Evolutionary conservation across 2,888 invertebrate species (phyloP), one percentile per base, ranked within the genome.

Genomic region (Stenchaetothrips biformis): DNA sequence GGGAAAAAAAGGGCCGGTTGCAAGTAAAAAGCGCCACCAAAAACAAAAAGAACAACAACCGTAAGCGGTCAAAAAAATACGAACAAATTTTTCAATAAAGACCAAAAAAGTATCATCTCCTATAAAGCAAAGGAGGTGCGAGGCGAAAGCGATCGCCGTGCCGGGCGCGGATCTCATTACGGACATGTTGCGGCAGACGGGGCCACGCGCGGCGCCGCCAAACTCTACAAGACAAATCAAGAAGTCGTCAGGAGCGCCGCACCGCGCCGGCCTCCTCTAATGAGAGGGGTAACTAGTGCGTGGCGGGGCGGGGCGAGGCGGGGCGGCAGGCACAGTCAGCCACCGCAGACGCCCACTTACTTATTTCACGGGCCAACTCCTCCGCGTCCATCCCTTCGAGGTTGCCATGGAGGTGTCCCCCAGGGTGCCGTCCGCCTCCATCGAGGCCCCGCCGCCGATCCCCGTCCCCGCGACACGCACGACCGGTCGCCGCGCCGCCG

Each of bases 341-440:
- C 37, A 37, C 37, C 37, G 37, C 37, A 37, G 37, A 37, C 37
- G 37, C 37, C 37, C 37, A 37, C 37, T 37, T 37, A 18, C 67
- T 74, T 74, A 74, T 74, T 74, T 74, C 67, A 74, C 67, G 67
- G 67, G 21, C 25, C 67, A 74, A n/a, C 67, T 74, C 67, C 25
- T 74, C 67, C 59, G 16, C 59, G 18, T 59, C 59, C 59, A 18
- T 18, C 59, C 18, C 59, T 18, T 59, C 13, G 18, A 37, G 37
- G 37, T 37, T 37, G 2, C 37, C 37, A 2, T 37, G 2, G 37
- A 37, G 37, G 37, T 37, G 13, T 59, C 59, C 59, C 59, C 59
- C 59, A 13, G 59, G 59, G 59, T 16, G 59, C 18, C 59, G 59
- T 59, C 13, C 59, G 59, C 18, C 59, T 9, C 16, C 59, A 18